Evolutionary conservation across 2,113 vertebrate species (phyloP).

Genomic region (Thermophis baileyi): DNA sequence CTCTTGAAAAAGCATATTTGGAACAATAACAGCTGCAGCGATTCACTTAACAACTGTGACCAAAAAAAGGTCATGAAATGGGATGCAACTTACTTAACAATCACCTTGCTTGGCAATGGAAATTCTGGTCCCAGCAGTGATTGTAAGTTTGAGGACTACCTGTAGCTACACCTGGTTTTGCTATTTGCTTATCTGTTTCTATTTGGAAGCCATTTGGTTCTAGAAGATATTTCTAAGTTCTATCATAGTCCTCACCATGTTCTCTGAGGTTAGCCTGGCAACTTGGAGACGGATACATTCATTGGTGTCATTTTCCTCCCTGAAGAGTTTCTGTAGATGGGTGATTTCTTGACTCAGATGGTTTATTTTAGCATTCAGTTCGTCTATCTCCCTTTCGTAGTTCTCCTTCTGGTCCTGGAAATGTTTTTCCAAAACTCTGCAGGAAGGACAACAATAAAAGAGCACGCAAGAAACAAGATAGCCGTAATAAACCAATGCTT

Average conservation of each 20-base stretch:
- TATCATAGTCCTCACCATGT: conserved; percentile 71
- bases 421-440: conserved; percentile 84
- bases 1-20: too few species aligned
- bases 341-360: conserved; percentile 87
- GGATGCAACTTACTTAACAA: not conserved
- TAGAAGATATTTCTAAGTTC: not conserved
- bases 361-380: conserved; percentile 80
- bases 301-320: conserved; percentile 85
- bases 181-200: not conserved
- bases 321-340: conserved; percentile 85
- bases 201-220: not conserved
- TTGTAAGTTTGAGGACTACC: not conserved
- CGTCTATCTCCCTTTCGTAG: conserved; percentile 83
- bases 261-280: conserved; percentile 83
- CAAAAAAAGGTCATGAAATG: not conserved
- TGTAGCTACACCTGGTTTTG: not conserved
- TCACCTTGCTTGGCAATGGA: not conserved
- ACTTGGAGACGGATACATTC: conserved; percentile 85
- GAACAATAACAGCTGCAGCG: too few species aligned
- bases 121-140: not conserved
- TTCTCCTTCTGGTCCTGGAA: conserved; percentile 84
- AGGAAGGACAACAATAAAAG: not conserved
- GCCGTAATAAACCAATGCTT: not conserved
- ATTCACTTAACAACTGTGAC: not conserved
- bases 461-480: not conserved